These are phyloP conservation scores for Electrophaes corylata DNA, from an alignment of 2,888 invertebrate genomes.

Conservation along the genomic window DNA sequence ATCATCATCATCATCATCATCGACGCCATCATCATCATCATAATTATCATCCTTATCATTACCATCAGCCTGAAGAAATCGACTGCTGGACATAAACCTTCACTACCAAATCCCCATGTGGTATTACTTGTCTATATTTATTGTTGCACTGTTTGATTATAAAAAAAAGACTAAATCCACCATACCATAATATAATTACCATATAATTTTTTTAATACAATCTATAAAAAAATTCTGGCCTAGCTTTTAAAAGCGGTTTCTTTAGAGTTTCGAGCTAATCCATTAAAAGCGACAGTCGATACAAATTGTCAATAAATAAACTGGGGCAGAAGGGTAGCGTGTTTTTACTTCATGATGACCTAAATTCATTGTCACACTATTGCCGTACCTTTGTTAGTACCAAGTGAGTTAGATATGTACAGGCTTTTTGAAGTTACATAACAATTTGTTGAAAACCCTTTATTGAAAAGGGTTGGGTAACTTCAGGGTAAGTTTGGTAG, in stretches of 20 bases:
- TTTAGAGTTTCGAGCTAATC: slow-evolving; percentile 6
- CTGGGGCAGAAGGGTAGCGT: slow-evolving; percentile 43
- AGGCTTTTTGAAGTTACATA: background rate
- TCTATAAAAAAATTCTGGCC: background rate
- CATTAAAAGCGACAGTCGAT: slow-evolving; percentile 23
- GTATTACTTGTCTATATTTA: too few species aligned
- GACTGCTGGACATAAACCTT: too few species aligned
- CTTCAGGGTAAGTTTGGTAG: background rate
- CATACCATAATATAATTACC: too few species aligned
- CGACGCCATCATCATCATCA: too few species aligned
- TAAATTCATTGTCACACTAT: slow-evolving; percentile 31
- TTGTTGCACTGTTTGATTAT: too few species aligned
- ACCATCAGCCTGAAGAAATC: too few species aligned
- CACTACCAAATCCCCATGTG: too few species aligned
- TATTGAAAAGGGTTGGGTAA: background rate
- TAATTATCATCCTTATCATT: too few species aligned
- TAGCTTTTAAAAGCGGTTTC: background rate
- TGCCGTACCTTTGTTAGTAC: slow-evolving; percentile 2
- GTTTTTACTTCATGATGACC: slow-evolving; percentile 42
- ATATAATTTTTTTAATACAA: too few species aligned
- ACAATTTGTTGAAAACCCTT: background rate
- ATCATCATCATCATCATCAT: too few species aligned
- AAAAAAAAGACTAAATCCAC: too few species aligned
- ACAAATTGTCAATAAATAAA: slow-evolving; percentile 45
- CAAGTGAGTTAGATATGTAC: background rate